Base-by-base conservation (phyloP, 2,797 vertebrate genomes). In the Enteromius paludinosus region DNA sequence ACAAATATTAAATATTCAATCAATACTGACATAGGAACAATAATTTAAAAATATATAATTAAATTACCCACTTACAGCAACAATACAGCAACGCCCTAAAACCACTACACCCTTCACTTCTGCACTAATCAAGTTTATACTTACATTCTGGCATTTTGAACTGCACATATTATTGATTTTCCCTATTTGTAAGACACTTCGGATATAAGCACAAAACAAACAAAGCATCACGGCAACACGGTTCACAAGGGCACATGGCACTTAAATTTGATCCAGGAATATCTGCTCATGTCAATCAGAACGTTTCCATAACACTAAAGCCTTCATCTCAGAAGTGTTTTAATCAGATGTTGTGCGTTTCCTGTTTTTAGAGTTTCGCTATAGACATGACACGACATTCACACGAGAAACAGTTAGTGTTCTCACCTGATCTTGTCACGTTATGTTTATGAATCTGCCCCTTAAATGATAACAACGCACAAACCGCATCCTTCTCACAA, bases 271-370 rank as follows among this genome's bases (percentile, higher is more conserved):
- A 41, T 17, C 15, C 5, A 25, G n/a, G 15, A 23, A 41, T 25
- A 41, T 69, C 12, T n/a, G 14, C 30, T 41, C n/a, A 23, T 68
- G 30, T 35, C 41, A 23, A 45, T 17, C 1, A 45, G 23, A 17
- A 4, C 0, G 0, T 20, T 28, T 6, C 38, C 3, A 49, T 49
- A 12, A 30, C 1, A 20, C n/a, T 54, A 54, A 54, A 59, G 52
- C 15, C 35, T 25, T 59, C 4, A 41, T 25, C 8, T 59, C 33
- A 23, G 6, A n/a, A n/a, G 30, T 1, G 1, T 28, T 47, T 9
- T 20, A 73, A 23, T 56, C 33, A 25, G 72, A 75, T 59, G 49
- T 59, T 23, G 52, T 75, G 33, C n/a, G 25, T 59, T 75, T 75
- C 72, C 72, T 17, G 52, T 75, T 41, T 59, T 25, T 2, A 56